Percentiles rank a stretch among this genome's conserved stretches.
Conservation (phyloP, 2,113 vertebrate genomes). For the Psittacula cyanocephala region DNA sequence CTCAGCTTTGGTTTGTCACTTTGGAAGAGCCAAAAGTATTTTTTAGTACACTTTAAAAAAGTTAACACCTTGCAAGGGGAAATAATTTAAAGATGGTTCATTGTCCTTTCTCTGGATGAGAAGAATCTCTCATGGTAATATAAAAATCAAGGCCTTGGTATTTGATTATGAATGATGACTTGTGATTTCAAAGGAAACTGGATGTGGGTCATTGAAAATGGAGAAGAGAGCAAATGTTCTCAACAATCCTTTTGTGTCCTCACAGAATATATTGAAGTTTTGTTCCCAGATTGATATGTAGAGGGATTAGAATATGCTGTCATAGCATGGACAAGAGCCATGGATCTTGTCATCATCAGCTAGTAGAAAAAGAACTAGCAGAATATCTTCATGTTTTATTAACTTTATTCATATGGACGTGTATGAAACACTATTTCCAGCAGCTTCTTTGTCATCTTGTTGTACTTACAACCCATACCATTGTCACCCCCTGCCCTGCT, state of each 20-base stretch:
- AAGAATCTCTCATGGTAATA: neutral
- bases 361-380: neutral
- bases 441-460: neutral
- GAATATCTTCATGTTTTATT: neutral
- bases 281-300: neutral
- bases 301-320: neutral
- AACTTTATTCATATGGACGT: neutral
- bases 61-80: neutral
- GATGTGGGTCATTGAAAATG: neutral
- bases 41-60: neutral
- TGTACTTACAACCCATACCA: neutral
- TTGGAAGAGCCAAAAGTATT: neutral
- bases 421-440: neutral
- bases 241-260: neutral
- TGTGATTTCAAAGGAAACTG: neutral
- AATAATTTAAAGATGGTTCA: neutral
- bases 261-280: neutral
- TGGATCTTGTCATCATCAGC: neutral
- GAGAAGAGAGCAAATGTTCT: neutral
- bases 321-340: neutral
- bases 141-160: neutral
- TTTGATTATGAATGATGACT: neutral
- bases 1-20: neutral
- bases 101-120: neutral
- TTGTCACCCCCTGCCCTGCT: neutral